Evolutionary conservation across 2,797 vertebrate genomes (phyloP).

Genomic region (Pangasius larnaudii): DNA sequence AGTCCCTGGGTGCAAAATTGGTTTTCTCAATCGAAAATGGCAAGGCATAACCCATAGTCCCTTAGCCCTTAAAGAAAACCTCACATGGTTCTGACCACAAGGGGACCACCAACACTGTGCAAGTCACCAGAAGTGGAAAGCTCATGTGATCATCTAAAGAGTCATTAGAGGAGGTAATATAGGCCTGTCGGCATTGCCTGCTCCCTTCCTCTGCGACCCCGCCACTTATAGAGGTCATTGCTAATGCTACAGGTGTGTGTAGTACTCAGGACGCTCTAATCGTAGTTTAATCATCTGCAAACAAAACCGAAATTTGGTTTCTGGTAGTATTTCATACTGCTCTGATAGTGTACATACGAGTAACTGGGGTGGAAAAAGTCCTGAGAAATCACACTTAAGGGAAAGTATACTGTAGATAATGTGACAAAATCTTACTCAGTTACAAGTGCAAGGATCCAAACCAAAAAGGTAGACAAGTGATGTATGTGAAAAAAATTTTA

Average conservation of each 20-base stretch:
- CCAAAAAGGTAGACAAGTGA: neutral
- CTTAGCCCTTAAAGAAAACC: slow-evolving; percentile 48
- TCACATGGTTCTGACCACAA: slow-evolving; percentile 55
- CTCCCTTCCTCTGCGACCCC: slow-evolving; percentile 30
- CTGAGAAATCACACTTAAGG: neutral
- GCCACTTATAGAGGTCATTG: slow-evolving; percentile 2
- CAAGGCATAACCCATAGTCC: slow-evolving; percentile 41
- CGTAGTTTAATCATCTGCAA: neutral
- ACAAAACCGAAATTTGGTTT: neutral
- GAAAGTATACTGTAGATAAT: neutral
- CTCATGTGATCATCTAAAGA: slow-evolving; percentile 48
- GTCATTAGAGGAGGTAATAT: slow-evolving; percentile 48
- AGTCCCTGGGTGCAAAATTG: slow-evolving; percentile 55
- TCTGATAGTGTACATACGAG: neutral
- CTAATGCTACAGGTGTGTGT: slow-evolving; percentile 35
- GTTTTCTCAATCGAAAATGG: slow-evolving; percentile 51
- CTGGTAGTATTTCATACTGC: neutral
- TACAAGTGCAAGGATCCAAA: neutral
- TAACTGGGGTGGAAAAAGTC: neutral
- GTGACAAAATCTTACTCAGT: neutral
- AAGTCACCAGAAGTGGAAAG: slow-evolving; percentile 51
- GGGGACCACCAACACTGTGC: slow-evolving; percentile 48
- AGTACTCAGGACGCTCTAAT: neutral
- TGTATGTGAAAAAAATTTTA: neutral
- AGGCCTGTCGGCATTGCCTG: slow-evolving; percentile 30